Evolutionary conservation across 2,888 invertebrate species (phyloP), one percentile per base, ranked within the genome.

Genomic region (Drosophila quinaria): DNA sequence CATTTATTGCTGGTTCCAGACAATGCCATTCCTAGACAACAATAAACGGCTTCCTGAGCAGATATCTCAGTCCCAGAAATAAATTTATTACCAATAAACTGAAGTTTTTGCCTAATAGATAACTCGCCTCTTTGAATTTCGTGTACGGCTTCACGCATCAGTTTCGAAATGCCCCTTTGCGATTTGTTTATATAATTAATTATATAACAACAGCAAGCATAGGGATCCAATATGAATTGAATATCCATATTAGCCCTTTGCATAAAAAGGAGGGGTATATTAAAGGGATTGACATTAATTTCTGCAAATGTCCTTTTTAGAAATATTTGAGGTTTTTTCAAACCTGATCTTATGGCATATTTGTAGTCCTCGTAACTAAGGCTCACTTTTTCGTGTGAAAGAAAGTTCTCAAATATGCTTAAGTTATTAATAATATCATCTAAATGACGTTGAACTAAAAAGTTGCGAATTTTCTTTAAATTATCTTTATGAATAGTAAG

Each of bases 101-200:
- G n/a, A n/a, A n/a, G n/a, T n/a, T n/a, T n/a, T n/a, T n/a, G n/a
- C n/a, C n/a, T n/a, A n/a, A n/a, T n/a, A n/a, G n/a, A n/a, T n/a
- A n/a, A n/a, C n/a, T n/a, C n/a, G n/a, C n/a, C n/a, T 22, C 22
- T 22, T 22, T 19, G 19, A 22, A 22, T 22, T 11, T 46, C 19
- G 3, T 47, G 39, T 4, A n/a, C n/a, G n/a, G 19, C 61, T 5
- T 54, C 52, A 8, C 51, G 60, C 60, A 61, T 35, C 10, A 50
- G 41, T 15, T 63, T 63, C 1, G 63, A 63, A 31, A 63, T 49
- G 13, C 62, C 54, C 9, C 62, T 39, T 29, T 55, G 62, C 19
- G 39, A 39, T 22, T 63, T 63, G 10, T 55, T 55, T 15, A 63
- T 63, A 33, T 55, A 55, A 49, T 55, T 54, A 11, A 62, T 41